Percentiles rank a stretch among this genome's conserved stretches.
These are phyloP conservation scores for Lasiurus borealis DNA, from an alignment of 2,113 vertebrate species.

Conservation along the genomic window DNA sequence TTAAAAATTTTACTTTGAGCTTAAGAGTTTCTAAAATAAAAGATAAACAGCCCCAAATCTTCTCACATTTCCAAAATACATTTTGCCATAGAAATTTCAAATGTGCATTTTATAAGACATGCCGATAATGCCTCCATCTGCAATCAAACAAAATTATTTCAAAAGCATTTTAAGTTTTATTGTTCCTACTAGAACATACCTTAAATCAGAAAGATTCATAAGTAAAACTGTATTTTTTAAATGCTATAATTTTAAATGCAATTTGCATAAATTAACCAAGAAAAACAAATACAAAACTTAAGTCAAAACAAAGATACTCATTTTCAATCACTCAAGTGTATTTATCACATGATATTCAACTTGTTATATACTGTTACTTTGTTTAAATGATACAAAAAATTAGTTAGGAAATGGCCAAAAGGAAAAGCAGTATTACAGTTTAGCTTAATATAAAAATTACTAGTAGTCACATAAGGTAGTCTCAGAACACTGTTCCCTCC, in stretches of 20 bases:
- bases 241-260: conserved; percentile 92
- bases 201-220: conserved; percentile 91
- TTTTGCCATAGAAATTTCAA: conserved; percentile 75
- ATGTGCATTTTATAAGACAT: conserved; percentile 89
- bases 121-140: conserved; percentile 91
- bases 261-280: conserved; percentile 97
- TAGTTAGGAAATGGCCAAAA: conserved; percentile 31
- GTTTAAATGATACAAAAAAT: conserved; percentile 49
- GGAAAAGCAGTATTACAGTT: not conserved
- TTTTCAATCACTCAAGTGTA: conserved; percentile 85
- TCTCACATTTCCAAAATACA: conserved; percentile 75
- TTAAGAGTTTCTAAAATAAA: conserved; percentile 63
- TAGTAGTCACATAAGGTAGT: not conserved
- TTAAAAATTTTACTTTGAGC: conserved; percentile 37
- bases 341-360: conserved; percentile 55
- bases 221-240: conserved; percentile 83
- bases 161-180: conserved; percentile 91
- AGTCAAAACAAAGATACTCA: conserved; percentile 83
- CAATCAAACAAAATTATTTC: conserved; percentile 94
- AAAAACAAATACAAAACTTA: conserved; percentile 92
- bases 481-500: not conserved
- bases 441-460: conserved; percentile 25
- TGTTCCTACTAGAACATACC: conserved; percentile 88
- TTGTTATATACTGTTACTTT: conserved; percentile 46
- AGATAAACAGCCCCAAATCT: conserved; percentile 27